A percentile compares a stretch with the other conserved stretches of the same genome.
Conservation (phyloP, 1,140 invertebrate genomes). For the Rhopalosiphum padi region DNA sequence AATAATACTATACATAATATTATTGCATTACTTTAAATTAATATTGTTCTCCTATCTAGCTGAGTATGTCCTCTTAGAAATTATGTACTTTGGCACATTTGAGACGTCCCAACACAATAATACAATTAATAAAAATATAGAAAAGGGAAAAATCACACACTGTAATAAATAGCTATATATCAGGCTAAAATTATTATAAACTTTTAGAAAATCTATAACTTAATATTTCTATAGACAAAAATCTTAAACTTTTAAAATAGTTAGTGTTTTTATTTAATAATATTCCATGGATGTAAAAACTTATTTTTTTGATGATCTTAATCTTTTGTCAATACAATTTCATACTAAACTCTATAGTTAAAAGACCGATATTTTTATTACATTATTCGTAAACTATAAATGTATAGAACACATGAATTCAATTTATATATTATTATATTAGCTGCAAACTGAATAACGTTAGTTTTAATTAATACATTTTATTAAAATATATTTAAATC, state of each 20-base stretch:
- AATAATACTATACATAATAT: not conserved
- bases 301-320: not conserved
- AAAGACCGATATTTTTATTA: not conserved
- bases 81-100: not conserved
- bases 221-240: not conserved
- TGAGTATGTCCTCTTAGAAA: not conserved
- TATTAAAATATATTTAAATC: not conserved
- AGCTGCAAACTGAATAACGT: not conserved
- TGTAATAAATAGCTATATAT: not conserved
- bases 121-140: not conserved
- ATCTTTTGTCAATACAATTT: not conserved
- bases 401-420: not conserved
- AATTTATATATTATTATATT: not conserved
- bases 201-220: not conserved
- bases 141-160: not conserved
- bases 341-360: not conserved
- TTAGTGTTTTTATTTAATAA: not conserved
- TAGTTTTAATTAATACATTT: not conserved
- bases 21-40: not conserved
- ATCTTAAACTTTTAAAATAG: not conserved
- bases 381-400: not conserved
- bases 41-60: not conserved
- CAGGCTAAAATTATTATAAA: not conserved
- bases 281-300: not conserved
- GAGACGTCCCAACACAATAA: not conserved